Conservation (phyloP, 1,140 invertebrate species). For the Drosophila willistoni region DNA sequence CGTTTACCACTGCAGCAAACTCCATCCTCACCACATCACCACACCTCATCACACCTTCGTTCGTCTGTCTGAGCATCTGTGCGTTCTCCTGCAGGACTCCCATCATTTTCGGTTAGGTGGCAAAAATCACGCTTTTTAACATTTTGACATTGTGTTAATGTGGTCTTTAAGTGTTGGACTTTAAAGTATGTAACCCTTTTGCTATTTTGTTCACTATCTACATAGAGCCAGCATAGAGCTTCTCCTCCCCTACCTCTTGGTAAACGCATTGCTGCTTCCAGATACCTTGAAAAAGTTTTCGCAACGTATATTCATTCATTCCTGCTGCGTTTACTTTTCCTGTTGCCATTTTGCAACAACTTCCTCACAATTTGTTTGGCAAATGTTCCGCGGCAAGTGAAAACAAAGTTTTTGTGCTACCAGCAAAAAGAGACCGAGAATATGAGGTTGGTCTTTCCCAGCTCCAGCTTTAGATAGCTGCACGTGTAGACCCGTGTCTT, state of each 20-base stretch:
- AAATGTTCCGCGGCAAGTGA: slow-evolving; percentile 46
- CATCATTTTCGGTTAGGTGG: slow-evolving; percentile 27
- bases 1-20: slow-evolving; percentile 38
- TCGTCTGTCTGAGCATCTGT: neutral
- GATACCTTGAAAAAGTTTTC: neutral
- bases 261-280: too few species aligned
- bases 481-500: slow-evolving; percentile 32
- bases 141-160: slow-evolving; percentile 81
- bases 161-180: slow-evolving; percentile 57
- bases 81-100: neutral
- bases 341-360: slow-evolving; percentile 73
- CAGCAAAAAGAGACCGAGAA: neutral
- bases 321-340: slow-evolving; percentile 66
- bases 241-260: neutral
- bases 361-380: slow-evolving; percentile 76
- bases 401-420: slow-evolving; percentile 21
- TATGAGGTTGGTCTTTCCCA: too few species aligned
- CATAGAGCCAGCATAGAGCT: slow-evolving; percentile 22
- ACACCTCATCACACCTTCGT: neutral
- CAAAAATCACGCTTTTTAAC: slow-evolving; percentile 76
- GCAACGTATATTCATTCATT: slow-evolving; percentile 14
- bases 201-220: slow-evolving; percentile 11
- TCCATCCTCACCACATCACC: neutral
- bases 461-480: neutral
- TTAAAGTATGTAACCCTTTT: slow-evolving; percentile 14